A percentile compares a stretch with the other conserved stretches of the same genome.
phyloP scores from a whole-genome alignment of 1,140 invertebrate genomes.

The Ips nitidus region DNA sequence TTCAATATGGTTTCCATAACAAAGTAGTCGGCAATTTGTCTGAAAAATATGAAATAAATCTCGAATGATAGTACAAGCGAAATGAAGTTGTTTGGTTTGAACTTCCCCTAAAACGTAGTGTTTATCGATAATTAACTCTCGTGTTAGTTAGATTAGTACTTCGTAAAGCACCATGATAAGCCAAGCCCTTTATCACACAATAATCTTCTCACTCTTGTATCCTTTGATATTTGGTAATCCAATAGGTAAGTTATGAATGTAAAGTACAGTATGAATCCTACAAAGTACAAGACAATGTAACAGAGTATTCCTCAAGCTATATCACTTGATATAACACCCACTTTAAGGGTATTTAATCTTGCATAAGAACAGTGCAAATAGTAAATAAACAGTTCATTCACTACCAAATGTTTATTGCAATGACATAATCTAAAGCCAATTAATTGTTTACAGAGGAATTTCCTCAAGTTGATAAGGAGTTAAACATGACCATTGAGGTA shows the following conservation, averaged over 20 bases:
- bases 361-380: no score
- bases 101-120: conserved; percentile 38
- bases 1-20: conserved; percentile 46
- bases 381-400: background rate
- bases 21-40: conserved; percentile 47
- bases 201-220: conserved; percentile 43
- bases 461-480: conserved; percentile 41
- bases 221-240: conserved; percentile 39
- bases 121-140: conserved; percentile 33
- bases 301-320: no score
- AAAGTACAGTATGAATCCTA: no score
- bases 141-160: conserved; percentile 35
- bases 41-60: conserved; percentile 39
- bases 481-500: conserved; percentile 44
- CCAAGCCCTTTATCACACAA: conserved; percentile 50
- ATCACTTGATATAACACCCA: no score
- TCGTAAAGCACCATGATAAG: conserved; percentile 48
- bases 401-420: no score
- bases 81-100: conserved; percentile 39
- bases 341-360: no score
- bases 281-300: no score
- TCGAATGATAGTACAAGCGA: conserved; percentile 41
- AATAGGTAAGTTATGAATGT: conserved; percentile 37
- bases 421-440: background rate
- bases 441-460: conserved; percentile 27